Evolutionary conservation across 2,113 vertebrate species (phyloP).

Genomic region (Pelvicachromis taeniatus): DNA sequence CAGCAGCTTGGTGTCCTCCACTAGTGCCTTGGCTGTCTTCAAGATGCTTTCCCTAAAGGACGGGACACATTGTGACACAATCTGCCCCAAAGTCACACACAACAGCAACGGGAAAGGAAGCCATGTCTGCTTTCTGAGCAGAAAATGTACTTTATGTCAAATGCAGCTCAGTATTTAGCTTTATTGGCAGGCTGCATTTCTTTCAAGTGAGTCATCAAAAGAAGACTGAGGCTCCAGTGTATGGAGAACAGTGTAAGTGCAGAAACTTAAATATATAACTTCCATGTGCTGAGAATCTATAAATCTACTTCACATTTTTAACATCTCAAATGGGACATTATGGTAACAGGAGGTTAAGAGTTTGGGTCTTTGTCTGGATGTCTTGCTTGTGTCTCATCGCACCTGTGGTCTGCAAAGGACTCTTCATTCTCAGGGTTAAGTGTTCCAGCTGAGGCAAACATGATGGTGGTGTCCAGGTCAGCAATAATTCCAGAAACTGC

Average conservation of each 20-base stretch:
- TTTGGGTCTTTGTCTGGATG: background rate
- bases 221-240: background rate
- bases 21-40: constrained; percentile 96
- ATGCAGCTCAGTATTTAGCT: background rate
- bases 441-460: constrained; percentile 97
- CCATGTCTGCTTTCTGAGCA: background rate
- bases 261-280: background rate
- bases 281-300: background rate
- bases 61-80: constrained; percentile 23
- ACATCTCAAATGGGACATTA: background rate
- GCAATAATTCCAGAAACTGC: constrained; percentile 97
- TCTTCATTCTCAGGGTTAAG: constrained; percentile 94
- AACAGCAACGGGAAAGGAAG: constrained; percentile 1
- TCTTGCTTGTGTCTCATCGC: background rate
- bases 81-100: constrained; percentile 23
- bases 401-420: constrained; percentile 98
- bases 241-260: background rate
- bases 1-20: constrained; percentile 95
- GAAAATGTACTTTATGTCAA: background rate
- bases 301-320: background rate
- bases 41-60: constrained; percentile 90
- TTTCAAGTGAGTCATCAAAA: background rate
- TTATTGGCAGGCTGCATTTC: background rate
- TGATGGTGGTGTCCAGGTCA: constrained; percentile 98
- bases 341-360: background rate